Conservation (phyloP, 1,140 invertebrate species). For the Acromyrmex charruanus region DNA sequence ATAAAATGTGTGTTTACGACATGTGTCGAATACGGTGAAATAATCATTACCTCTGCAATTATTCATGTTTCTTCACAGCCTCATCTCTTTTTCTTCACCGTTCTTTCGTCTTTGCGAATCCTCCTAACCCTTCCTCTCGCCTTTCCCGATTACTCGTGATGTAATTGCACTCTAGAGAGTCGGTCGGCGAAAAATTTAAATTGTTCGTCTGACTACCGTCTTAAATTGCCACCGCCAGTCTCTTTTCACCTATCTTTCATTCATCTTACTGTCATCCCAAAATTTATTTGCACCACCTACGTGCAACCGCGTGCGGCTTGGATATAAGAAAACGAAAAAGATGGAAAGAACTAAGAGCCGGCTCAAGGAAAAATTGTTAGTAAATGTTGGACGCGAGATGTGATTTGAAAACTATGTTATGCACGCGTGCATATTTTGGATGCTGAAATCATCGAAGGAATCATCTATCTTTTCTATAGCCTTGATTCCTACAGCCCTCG, state of each 20-base stretch:
- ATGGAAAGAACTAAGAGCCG: too few relatives aligned
- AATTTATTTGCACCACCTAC: constrained; percentile 69
- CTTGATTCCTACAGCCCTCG: not conserved
- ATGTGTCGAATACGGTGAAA: not conserved
- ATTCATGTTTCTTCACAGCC: not conserved
- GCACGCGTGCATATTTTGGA: not conserved
- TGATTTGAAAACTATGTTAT: not conserved
- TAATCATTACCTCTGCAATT: constrained; percentile 42
- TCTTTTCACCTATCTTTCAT: constrained; percentile 69
- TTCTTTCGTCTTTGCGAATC: not conserved
- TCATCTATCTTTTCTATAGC: not conserved
- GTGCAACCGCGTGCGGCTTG: constrained; percentile 26
- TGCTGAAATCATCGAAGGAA: not conserved
- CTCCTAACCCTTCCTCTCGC: too few relatives aligned
- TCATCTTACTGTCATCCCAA: constrained; percentile 71
- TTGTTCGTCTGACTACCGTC: constrained; percentile 58
- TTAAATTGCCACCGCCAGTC: constrained; percentile 48
- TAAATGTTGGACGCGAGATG: constrained; percentile 25
- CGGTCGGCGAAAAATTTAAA: constrained; percentile 71
- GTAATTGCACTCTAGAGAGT: constrained; percentile 61
- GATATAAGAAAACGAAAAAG: constrained; percentile 8
- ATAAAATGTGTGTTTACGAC: not conserved
- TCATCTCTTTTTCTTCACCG: not conserved
- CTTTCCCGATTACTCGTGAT: constrained; percentile 15
- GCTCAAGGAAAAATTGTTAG: constrained; percentile 42